Conservation (phyloP, 2,888 invertebrate species). For the Cinara cedri region DNA sequence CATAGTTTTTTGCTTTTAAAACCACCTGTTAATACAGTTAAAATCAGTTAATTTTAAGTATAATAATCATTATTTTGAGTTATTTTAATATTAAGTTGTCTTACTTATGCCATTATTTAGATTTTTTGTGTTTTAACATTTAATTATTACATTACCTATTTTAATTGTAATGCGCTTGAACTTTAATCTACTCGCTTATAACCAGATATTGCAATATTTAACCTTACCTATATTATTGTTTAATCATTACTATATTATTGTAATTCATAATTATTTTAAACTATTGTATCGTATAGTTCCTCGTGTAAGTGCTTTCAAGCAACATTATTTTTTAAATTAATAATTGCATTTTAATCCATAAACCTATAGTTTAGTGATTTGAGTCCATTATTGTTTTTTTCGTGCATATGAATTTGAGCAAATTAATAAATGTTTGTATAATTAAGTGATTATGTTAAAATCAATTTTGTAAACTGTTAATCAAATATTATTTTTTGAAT, state of each 20-base stretch:
- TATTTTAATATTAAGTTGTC: conserved; percentile 44
- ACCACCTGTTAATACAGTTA: not conserved
- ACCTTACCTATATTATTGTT: conserved; percentile 52
- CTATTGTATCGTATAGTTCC: conserved; percentile 56
- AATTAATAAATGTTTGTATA: conserved; percentile 51
- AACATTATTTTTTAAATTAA: conserved; percentile 31
- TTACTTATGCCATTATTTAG: conserved; percentile 48
- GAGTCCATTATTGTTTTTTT: conserved; percentile 53
- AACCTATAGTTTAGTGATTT: conserved; percentile 54
- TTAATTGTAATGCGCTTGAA: conserved; percentile 51
- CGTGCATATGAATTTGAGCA: conserved; percentile 45
- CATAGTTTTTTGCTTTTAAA: not conserved
- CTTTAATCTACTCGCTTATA: conserved; percentile 49
- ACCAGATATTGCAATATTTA: conserved; percentile 50
- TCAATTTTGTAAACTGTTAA: conserved; percentile 49
- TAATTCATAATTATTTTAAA: conserved; percentile 53
- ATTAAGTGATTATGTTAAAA: conserved; percentile 50
- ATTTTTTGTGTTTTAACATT: conserved; percentile 48
- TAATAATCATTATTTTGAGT: conserved; percentile 41
- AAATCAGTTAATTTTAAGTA: conserved; percentile 7
- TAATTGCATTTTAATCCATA: conserved; percentile 48
- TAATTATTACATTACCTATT: conserved; percentile 43
- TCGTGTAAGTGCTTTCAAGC: conserved; percentile 49
- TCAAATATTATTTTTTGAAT: conserved; percentile 55
- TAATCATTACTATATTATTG: conserved; percentile 45